Percentiles rank a stretch among this genome's conserved stretches.
These are phyloP conservation scores for Eupleurogrammus muticus DNA, from an alignment of 2,797 vertebrate species.

Conservation along the genomic window DNA sequence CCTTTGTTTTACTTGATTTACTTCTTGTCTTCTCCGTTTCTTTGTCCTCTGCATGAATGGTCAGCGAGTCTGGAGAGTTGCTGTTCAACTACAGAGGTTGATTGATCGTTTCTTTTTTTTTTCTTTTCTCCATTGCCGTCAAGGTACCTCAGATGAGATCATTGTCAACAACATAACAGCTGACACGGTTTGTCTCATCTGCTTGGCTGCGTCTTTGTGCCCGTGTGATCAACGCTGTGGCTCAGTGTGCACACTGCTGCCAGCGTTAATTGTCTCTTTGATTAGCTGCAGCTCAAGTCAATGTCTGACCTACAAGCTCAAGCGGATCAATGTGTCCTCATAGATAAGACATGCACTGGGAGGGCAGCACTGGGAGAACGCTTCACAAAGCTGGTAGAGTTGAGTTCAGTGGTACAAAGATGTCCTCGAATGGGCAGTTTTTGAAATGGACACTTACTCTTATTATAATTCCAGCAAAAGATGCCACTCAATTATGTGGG, in stretches of 20 bases:
- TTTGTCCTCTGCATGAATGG: not conserved
- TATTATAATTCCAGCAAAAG: slow-evolving; percentile 19
- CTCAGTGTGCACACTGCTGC: slow-evolving; percentile 24
- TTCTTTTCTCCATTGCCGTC: not conserved
- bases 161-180: not conserved
- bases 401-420: slow-evolving; percentile 2
- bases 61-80: not conserved
- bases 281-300: slow-evolving; percentile 59
- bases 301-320: slow-evolving; percentile 41
- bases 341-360: slow-evolving; percentile 52
- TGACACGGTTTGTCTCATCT: slow-evolving; percentile 31
- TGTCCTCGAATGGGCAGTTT: slow-evolving; percentile 9
- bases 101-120: slow-evolving; percentile 7
- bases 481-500: slow-evolving; percentile 28
- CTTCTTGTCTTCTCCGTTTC: too few relatives aligned
- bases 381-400: not conserved
- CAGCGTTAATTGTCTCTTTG: slow-evolving; percentile 63
- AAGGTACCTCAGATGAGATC: slow-evolving; percentile 10
- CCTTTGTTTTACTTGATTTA: too few relatives aligned
- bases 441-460: not conserved
- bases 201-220: slow-evolving; percentile 35
- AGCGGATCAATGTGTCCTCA: slow-evolving; percentile 45
- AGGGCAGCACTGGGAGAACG: not conserved
- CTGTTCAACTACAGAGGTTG: not conserved
- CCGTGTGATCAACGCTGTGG: slow-evolving; percentile 34